Conservation (phyloP, 2,888 invertebrate genomes). For the Agonopterix heracliana region DNA sequence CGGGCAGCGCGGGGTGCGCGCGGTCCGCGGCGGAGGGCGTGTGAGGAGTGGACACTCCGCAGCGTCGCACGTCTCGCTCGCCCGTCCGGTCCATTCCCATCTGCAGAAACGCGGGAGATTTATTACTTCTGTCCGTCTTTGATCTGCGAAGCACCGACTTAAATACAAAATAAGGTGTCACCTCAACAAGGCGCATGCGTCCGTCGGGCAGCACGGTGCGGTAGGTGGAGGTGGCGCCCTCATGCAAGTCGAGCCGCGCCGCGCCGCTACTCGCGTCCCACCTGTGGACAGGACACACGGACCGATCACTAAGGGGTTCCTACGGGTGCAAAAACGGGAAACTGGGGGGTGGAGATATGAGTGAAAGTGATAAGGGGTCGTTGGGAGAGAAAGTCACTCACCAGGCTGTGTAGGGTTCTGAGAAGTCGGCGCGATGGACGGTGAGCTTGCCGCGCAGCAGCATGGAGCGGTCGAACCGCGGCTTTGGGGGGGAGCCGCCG, state of each 20-base stretch:
- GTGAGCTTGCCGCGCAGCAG: conserved; percentile 38
- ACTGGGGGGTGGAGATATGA: background rate
- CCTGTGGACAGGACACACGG: conserved; percentile 25
- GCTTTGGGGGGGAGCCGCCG: conserved; percentile 22
- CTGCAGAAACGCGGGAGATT: conserved; percentile 19
- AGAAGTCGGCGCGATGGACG: conserved; percentile 46
- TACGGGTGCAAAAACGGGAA: background rate
- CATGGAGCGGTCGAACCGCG: conserved; percentile 37
- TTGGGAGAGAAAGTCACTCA: conserved; percentile 13
- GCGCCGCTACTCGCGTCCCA: conserved; percentile 49
- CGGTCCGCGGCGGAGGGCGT: conserved; percentile 26
- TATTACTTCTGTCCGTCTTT: no score
- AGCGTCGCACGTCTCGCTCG: conserved; percentile 31
- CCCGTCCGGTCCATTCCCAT: conserved; percentile 42
- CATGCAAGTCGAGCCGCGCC: conserved; percentile 46
- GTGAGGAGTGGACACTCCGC: conserved; percentile 27
- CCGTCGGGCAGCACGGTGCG: conserved; percentile 33
- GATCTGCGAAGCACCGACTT: no score
- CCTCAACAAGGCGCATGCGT: conserved; percentile 35
- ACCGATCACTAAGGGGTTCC: background rate
- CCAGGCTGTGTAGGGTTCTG: conserved; percentile 48
- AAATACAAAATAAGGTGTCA: conserved; percentile 11
- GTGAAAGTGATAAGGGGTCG: background rate
- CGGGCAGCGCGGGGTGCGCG: conserved; percentile 45
- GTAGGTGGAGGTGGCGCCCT: conserved; percentile 42